These are phyloP conservation scores for Mallateleia sp. DNA, from an alignment of 2,888 invertebrate genomes.

Conservation along the genomic window DNA sequence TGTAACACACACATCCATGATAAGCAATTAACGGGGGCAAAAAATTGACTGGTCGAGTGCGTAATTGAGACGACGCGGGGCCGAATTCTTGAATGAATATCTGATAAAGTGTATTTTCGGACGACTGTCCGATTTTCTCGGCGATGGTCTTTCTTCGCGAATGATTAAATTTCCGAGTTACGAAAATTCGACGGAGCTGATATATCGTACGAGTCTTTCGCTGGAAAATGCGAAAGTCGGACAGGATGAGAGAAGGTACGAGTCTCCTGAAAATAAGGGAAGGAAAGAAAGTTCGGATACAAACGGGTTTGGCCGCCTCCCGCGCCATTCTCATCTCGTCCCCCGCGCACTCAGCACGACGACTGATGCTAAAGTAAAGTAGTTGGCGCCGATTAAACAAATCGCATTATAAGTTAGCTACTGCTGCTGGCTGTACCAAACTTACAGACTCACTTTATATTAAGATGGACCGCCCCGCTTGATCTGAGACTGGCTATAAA, in stretches of 20 bases:
- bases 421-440: conserved; percentile 87
- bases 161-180: conserved; percentile 68
- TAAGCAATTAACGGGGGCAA: too few relatives aligned
- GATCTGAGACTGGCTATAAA: conserved; percentile 88
- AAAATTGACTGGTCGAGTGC: conserved; percentile 64
- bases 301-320: conserved; percentile 70
- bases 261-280: conserved; percentile 74
- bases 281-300: conserved; percentile 78
- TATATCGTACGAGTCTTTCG: conserved; percentile 69
- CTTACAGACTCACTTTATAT: conserved; percentile 89
- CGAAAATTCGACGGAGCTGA: conserved; percentile 70
- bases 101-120: conserved; percentile 30
- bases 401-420: conserved; percentile 89
- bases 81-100: conserved; percentile 24
- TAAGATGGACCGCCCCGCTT: conserved; percentile 88
- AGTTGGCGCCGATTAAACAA: conserved; percentile 90
- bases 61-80: conserved; percentile 54
- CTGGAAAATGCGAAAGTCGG: conserved; percentile 68
- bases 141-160: conserved; percentile 36
- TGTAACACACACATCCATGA: too few relatives aligned
- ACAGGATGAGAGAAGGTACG: conserved; percentile 65
- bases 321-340: conserved; percentile 67
- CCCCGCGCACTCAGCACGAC: conserved; percentile 53
- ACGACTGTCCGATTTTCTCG: conserved; percentile 23
- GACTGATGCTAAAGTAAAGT: conserved; percentile 86